Percentiles rank a stretch among this genome's conserved stretches.
Conservation (phyloP, 2,113 vertebrate genomes). For the Gavia stellata region DNA sequence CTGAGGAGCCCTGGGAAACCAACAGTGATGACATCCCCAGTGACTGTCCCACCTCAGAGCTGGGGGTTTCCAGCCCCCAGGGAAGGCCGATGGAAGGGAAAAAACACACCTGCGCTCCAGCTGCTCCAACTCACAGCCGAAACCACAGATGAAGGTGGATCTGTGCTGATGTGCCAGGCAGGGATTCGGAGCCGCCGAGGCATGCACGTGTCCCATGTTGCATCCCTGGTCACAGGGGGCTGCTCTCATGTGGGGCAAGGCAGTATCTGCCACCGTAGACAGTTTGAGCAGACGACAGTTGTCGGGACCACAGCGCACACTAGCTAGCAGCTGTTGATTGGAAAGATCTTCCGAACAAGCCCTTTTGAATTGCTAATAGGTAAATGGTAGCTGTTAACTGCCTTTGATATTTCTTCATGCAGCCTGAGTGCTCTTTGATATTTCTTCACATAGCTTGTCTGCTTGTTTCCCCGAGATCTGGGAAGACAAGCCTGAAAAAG, state of each 20-base stretch:
- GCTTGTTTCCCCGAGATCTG: neutral
- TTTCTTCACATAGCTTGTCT: neutral
- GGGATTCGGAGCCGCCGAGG: neutral
- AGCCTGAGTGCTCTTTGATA: neutral
- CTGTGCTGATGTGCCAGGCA: neutral
- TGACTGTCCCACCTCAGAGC: neutral
- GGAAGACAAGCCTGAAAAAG: neutral
- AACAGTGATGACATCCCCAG: neutral
- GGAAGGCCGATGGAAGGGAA: neutral
- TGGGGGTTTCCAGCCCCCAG: neutral
- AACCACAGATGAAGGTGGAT: neutral
- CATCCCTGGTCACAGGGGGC: neutral
- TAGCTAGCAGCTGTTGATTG: neutral
- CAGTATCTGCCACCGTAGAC: neutral
- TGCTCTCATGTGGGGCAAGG: neutral
- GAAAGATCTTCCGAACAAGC: neutral
- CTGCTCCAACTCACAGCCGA: neutral
- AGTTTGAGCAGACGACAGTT: neutral
- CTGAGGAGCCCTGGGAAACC: neutral
- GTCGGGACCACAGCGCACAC: neutral
- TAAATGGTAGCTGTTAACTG: neutral
- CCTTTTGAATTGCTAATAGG: neutral
- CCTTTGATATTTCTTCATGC: neutral
- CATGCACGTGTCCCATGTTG: fast-evolving
- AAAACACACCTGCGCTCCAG: neutral